Evolutionary conservation across 2,113 vertebrate genomes (phyloP), one percentile per base, ranked within the genome.

Genomic region (Aramus guarauna): DNA sequence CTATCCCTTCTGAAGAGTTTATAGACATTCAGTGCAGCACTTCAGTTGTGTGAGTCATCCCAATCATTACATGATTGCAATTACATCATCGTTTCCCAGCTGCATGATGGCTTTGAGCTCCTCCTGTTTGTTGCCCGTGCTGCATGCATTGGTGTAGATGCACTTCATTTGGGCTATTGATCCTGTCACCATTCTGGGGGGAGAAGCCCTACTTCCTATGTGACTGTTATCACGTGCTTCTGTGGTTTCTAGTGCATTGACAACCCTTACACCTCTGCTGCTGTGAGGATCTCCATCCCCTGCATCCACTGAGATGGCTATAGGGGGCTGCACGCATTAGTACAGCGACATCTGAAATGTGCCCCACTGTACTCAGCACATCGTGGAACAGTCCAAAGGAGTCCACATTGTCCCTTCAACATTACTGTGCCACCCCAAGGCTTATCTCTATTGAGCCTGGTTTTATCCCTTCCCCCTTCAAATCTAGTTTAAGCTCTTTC

Each of bases 381-480:
- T 1, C 0, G 3, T 12, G 9, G 18, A 9, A 9, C 32, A 55
- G 62, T 53, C 39, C 12, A 15, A 64, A 71, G 29, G 26, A 39
- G n/a, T n/a, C n/a, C n/a, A 58, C 26, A 15, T 6, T 1, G 1
- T 36, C 22, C 8, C 11, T 76, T 21, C 62, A 67, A 72, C 3
- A 41, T 0, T 27, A 19, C 10, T 4, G 5, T 80, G 36, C 20
- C 2, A 29, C 23, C 26, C 4, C 4, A 24, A 16, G 20, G 15
- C 29, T 85, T 41, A 76, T 30, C 34, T 85, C 58, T 34, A 76
- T 30, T 1, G 1, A 67, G 21, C 36, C 19, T 76, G 12, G 10
- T 52, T 88, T 85, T 43, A 41, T 34, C 14, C 34, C 47, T 81
- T 72, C 32, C 9, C 32, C 11, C 50, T 66, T 75, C n/a, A 84